Percentiles rank a stretch among this genome's conserved stretches.
Conservation (phyloP, 1,140 invertebrate genomes). For the Bombyx mandarina region DNA sequence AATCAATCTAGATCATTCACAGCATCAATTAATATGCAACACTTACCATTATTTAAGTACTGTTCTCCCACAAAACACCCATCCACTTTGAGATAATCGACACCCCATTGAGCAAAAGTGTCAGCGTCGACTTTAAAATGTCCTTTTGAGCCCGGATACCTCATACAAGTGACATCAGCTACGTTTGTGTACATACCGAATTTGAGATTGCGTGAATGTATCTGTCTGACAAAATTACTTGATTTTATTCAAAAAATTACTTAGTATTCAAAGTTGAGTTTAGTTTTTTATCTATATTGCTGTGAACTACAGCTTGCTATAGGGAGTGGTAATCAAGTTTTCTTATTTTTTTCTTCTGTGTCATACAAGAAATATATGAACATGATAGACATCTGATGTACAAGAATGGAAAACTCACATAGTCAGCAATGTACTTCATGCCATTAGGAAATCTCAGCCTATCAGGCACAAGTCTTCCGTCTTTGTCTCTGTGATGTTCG, state of each 20-base stretch:
- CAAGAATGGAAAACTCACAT: slow-evolving; percentile 71
- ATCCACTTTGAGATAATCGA: slow-evolving; percentile 92
- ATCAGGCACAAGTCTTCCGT: slow-evolving; percentile 81
- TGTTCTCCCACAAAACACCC: slow-evolving; percentile 82
- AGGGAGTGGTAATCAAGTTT: too few species aligned
- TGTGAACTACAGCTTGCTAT: too few species aligned
- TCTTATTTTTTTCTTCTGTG: too few species aligned
- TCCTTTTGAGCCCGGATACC: slow-evolving; percentile 86
- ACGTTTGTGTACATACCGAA: slow-evolving; percentile 92
- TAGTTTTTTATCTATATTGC: too few species aligned
- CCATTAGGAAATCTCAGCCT: slow-evolving; percentile 85
- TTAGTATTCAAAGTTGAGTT: too few species aligned
- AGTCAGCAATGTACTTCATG: slow-evolving; percentile 85
- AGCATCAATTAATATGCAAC: background rate
- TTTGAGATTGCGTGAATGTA: slow-evolving; percentile 84
- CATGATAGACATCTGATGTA: too few species aligned
- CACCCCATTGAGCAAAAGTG: slow-evolving; percentile 88
- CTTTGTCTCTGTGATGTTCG: slow-evolving; percentile 75
- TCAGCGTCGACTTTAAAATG: slow-evolving; percentile 82
- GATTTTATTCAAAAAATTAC: background rate
- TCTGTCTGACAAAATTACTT: slow-evolving; percentile 63
- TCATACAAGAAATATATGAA: too few species aligned
- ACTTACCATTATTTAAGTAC: slow-evolving; percentile 58
- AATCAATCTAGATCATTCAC: too few species aligned
- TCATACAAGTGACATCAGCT: slow-evolving; percentile 84